Conservation (phyloP, 1,140 invertebrate genomes). For the Asbolus verrucosus region DNA sequence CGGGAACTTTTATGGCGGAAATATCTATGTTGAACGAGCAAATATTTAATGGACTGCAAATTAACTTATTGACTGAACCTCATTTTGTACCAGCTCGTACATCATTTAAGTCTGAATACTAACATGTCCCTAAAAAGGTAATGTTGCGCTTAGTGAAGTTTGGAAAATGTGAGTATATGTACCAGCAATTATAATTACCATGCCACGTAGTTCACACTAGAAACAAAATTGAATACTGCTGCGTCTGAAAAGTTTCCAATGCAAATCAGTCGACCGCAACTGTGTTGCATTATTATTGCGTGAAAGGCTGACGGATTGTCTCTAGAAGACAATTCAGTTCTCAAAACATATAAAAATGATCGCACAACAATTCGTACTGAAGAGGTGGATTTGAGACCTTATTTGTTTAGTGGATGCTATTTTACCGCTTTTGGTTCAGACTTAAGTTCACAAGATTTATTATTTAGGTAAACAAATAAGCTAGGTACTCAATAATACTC, state of each 20-base stretch:
- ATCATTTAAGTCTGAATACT: conserved; percentile 25
- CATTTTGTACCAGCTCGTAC: conserved; percentile 16
- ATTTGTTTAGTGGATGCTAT: too few relatives aligned
- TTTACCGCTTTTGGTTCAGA: too few relatives aligned
- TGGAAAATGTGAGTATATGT: not conserved
- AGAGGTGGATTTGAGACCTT: not conserved
- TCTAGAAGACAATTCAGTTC: conserved; percentile 19
- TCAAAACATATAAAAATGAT: conserved; percentile 23
- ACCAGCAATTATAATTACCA: too few relatives aligned
- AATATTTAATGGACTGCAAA: conserved; percentile 20
- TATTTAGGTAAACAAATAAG: too few relatives aligned
- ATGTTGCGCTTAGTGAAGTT: not conserved
- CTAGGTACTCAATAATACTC: too few relatives aligned
- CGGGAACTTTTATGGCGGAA: not conserved
- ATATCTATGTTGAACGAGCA: not conserved
- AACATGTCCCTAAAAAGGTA: not conserved
- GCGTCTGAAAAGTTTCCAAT: not conserved
- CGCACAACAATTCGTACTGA: not conserved
- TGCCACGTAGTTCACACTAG: too few relatives aligned
- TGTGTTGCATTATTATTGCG: conserved; percentile 1
- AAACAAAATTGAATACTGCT: too few relatives aligned
- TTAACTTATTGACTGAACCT: conserved; percentile 17
- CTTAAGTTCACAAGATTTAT: too few relatives aligned
- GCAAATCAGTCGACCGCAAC: too few relatives aligned
- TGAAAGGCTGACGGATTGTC: conserved; percentile 5